phyloP scores from a whole-genome alignment of 2,797 vertebrate species.

The Sebastes glaucus region DNA sequence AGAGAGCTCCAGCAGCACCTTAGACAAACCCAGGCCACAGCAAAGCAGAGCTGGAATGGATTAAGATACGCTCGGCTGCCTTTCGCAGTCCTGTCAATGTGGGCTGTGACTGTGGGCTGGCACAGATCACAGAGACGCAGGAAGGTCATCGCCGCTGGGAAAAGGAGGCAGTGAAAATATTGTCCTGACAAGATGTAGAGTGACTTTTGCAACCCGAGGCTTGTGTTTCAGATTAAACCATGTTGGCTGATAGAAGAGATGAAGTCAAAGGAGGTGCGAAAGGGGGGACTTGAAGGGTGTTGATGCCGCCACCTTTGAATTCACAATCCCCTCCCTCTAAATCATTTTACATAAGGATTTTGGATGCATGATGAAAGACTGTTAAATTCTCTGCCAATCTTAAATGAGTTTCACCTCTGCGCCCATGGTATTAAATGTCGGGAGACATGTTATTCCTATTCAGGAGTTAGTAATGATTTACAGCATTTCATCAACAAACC shows the following conservation, averaged over 20 bases:
- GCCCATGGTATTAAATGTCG: background rate
- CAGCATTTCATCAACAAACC: background rate
- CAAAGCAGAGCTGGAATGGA: constrained; percentile 55
- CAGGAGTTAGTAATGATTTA: background rate
- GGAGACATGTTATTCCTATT: background rate
- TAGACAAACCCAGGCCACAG: constrained; percentile 42
- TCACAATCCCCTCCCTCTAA: background rate
- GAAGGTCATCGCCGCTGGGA: constrained; percentile 74
- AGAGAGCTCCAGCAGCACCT: constrained; percentile 42
- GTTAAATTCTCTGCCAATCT: constrained; percentile 8
- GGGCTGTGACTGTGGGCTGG: constrained; percentile 63
- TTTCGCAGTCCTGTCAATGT: constrained; percentile 66
- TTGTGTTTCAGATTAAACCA: constrained; percentile 68
- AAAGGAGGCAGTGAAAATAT: constrained; percentile 71
- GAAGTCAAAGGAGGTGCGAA: constrained; percentile 66
- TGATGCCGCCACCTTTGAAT: constrained; percentile 51
- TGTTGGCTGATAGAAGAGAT: constrained; percentile 62
- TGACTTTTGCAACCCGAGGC: constrained; percentile 71
- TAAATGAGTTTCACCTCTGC: background rate
- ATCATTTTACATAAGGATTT: constrained; percentile 16
- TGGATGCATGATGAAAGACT: constrained; percentile 7
- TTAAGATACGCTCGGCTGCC: constrained; percentile 72
- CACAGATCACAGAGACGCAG: constrained; percentile 64
- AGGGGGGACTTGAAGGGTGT: constrained; percentile 49
- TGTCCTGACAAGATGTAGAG: constrained; percentile 76